Base-by-base conservation (phyloP, 2,888 invertebrate genomes). In the Myathropa florea region DNA sequence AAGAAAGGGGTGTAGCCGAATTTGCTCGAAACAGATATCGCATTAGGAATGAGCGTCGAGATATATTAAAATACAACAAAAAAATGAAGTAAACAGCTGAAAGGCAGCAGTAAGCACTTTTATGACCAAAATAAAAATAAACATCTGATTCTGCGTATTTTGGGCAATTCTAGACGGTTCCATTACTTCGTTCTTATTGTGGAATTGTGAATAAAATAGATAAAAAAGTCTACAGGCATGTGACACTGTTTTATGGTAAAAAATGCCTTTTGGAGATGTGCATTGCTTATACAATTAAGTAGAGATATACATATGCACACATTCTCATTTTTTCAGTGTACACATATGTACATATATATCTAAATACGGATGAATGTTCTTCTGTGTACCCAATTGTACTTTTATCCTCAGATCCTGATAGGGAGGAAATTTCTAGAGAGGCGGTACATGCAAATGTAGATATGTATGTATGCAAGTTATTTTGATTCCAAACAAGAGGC, bases 121-220 rank as follows among this genome's bases (percentile, higher is more conserved):
- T 18, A 7, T 18, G 18, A 7, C 7, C 46, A 3, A 46, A 46
- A 46, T 46, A 46, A 18, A 18, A 46, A n/a, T n/a, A 46, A 46
- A n/a, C 46, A 18, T 46, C 18, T 46, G 18, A 46, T 33, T 2
- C 46, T 18, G 30, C 28, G 30, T 60, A 12, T 7, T 18, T 61
- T 21, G 4, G 33, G 61, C 10, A 18, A 21, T 61, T 61, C 61
- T 33, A 33, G 61, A 61, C 1, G 18, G 14, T 63, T 63, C 63
- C 23, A 23, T 63, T 2, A 23, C 23, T 21, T 79, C 75, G 73
- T 85, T 80, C 39, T 55, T 46, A 23, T 55, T 82, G 6, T 46
- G 18, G 46, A 46, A 7, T 46, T 46, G 6, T 7, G 7, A 39
- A 39, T 39, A n/a, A 39, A 39, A 39, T 39, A 10, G 0, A 30